Conservation (phyloP, 2,888 invertebrate species). For the Boloria selene region DNA sequence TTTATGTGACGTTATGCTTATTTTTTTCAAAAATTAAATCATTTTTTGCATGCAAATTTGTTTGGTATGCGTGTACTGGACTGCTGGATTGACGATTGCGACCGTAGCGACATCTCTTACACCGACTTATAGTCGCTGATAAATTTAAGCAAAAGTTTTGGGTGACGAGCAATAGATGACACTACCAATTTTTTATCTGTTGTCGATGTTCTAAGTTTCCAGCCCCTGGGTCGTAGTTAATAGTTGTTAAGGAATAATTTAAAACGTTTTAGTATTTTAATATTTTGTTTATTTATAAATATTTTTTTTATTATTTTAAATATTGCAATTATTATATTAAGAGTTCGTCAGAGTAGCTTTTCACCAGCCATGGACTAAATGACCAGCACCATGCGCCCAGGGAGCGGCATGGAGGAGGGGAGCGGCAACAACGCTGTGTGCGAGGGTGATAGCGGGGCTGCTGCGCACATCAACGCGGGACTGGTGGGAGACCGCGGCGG, state of each 20-base stretch:
- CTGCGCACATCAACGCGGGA: slow-evolving; percentile 60
- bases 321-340: slow-evolving; percentile 45
- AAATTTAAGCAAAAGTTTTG: no score
- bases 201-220: no score
- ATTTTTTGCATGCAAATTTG: no score
- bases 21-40: no score
- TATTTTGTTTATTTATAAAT: slow-evolving; percentile 35
- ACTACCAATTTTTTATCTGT: no score
- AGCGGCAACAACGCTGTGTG: slow-evolving; percentile 34
- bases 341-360: slow-evolving; percentile 64
- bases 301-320: slow-evolving; percentile 35
- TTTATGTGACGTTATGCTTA: no score
- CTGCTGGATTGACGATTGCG: no score
- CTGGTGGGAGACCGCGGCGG: slow-evolving; percentile 62
- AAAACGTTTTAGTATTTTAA: slow-evolving; percentile 18
- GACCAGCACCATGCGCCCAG: slow-evolving; percentile 45
- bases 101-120: no score
- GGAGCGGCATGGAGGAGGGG: slow-evolving; percentile 56
- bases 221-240: no score
- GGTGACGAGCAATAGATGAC: no score
- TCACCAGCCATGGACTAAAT: slow-evolving; percentile 64
- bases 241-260: slow-evolving; percentile 1
- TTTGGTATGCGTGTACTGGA: no score
- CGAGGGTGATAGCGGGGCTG: slow-evolving; percentile 53
- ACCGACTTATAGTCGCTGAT: no score